Conservation (phyloP, 2,888 invertebrate genomes). For the Monoplex corrugatus region DNA sequence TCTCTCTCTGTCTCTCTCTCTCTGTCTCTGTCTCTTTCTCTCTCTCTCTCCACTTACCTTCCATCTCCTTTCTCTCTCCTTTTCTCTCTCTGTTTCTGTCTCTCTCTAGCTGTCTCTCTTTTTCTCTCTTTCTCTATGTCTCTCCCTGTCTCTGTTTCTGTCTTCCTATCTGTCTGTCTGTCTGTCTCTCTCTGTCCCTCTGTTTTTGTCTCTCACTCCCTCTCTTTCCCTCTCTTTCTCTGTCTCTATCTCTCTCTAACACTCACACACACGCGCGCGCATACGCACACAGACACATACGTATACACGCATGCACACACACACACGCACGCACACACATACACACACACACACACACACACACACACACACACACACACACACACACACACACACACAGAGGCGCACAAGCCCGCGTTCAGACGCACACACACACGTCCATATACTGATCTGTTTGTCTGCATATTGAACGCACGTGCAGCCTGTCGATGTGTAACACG, state of each 20-base stretch:
- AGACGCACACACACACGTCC: no score
- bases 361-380: not conserved
- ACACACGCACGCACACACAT: not conserved
- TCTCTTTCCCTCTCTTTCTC: not conserved
- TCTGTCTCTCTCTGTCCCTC: conserved; percentile 10
- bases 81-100: not conserved
- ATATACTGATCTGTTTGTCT: no score
- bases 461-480: no score
- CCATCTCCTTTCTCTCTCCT: not conserved
- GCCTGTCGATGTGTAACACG: no score
- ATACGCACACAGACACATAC: not conserved
- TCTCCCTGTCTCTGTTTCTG: conserved; percentile 10
- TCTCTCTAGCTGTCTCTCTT: conserved; percentile 23
- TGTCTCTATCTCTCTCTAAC: not conserved
- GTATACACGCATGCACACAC: not conserved
- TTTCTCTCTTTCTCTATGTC: not conserved
- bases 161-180: no score
- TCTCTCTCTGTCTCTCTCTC: not conserved
- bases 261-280: not conserved
- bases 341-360: not conserved
- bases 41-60: not conserved
- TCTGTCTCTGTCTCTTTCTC: conserved; percentile 4
- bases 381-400: not conserved
- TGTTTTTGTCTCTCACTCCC: not conserved
- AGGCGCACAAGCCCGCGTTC: no score